Conservation (phyloP, 2,888 invertebrate species). For the Cryptophagus acutangulus region DNA sequence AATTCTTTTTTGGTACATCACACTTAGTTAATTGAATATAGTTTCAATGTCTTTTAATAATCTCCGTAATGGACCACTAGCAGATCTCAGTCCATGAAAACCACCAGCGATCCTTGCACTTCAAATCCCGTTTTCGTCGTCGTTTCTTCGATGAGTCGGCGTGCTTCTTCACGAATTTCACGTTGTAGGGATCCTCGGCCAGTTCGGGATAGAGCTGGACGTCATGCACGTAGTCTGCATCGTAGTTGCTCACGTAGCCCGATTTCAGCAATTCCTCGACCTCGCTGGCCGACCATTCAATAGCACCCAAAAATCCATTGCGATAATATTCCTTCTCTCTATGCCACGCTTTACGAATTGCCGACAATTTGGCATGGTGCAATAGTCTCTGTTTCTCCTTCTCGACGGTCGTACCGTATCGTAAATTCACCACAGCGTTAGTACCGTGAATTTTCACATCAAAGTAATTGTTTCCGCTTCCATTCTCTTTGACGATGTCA, state of each 20-base stretch:
- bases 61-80: conserved; percentile 11
- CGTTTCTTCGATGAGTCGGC: conserved; percentile 66
- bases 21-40: conserved; percentile 49
- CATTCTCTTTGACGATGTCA: conserved; percentile 67
- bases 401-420: conserved; percentile 88
- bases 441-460: conserved; percentile 89
- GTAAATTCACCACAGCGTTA: conserved; percentile 84
- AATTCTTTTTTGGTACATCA: conserved; percentile 48
- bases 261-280: conserved; percentile 82
- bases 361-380: conserved; percentile 84
- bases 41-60: conserved; percentile 32
- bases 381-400: conserved; percentile 84
- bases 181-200: conserved; percentile 93
- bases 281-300: conserved; percentile 85
- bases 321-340: conserved; percentile 82
- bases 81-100: conserved; percentile 39
- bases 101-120: conserved; percentile 47
- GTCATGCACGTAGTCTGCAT: conserved; percentile 88
- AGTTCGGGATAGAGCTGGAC: conserved; percentile 86
- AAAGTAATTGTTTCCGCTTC: conserved; percentile 68
- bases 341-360: conserved; percentile 89
- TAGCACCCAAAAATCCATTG: conserved; percentile 67
- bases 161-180: conserved; percentile 81
- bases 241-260: conserved; percentile 80
- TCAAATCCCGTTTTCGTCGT: conserved; percentile 62